phyloP scores from a whole-genome alignment of 1,140 invertebrate genomes.

The Hycleus phaleratus region DNA sequence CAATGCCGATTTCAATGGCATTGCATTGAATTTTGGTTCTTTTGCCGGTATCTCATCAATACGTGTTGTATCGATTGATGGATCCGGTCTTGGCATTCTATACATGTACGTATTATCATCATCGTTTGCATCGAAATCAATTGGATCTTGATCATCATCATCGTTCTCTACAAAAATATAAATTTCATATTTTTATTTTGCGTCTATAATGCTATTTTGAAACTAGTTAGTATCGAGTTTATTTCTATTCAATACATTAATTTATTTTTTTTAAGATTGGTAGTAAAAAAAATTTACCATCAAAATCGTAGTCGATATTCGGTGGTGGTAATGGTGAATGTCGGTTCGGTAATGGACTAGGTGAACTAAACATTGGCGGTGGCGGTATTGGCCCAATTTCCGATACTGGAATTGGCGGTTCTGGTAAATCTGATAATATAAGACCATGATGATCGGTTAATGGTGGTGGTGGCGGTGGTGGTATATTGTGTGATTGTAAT shows the following conservation, averaged over 20 bases:
- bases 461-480: slow-evolving; percentile 25
- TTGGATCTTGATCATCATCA: slow-evolving; percentile 47
- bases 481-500: slow-evolving; percentile 34
- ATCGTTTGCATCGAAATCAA: slow-evolving; percentile 52
- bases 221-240: too few relatives aligned
- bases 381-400: slow-evolving; percentile 92
- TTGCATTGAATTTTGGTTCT: slow-evolving; percentile 78
- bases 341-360: slow-evolving; percentile 62
- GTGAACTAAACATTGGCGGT: slow-evolving; percentile 90
- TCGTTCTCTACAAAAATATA: slow-evolving; percentile 22
- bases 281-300: slow-evolving; percentile 45
- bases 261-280: too few relatives aligned
- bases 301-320: slow-evolving; percentile 53
- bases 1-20: slow-evolving; percentile 84
- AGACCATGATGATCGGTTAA: slow-evolving; percentile 42
- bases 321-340: slow-evolving; percentile 40
- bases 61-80: slow-evolving; percentile 65
- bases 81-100: slow-evolving; percentile 51
- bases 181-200: background rate
- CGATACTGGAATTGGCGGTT: slow-evolving; percentile 82
- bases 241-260: too few relatives aligned
- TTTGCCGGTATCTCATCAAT: slow-evolving; percentile 86
- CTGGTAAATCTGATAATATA: slow-evolving; percentile 76
- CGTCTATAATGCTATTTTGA: background rate
- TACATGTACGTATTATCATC: slow-evolving; percentile 44